phyloP scores from a whole-genome alignment of 2,797 vertebrate species.

The Fratercula arctica region DNA sequence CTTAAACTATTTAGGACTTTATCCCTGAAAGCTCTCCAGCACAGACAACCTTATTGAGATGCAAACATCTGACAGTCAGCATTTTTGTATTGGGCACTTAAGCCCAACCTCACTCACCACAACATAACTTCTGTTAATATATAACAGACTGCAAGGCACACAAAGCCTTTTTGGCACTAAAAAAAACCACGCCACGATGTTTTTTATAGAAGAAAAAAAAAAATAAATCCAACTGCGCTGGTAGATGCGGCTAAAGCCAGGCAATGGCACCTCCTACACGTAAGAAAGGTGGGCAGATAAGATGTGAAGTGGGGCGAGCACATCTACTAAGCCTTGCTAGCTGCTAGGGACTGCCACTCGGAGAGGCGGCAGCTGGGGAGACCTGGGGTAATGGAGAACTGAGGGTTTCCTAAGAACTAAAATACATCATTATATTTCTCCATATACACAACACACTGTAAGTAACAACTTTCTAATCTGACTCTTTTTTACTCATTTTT shows the following conservation, averaged over 20 bases:
- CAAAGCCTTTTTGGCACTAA: constrained; percentile 37
- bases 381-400: rapidly evolving
- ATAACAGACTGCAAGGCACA: constrained; percentile 62
- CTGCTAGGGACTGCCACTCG: neutral
- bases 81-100: constrained; percentile 61
- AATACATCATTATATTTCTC: neutral
- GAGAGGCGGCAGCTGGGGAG: neutral
- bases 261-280: neutral
- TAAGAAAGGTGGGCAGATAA: neutral
- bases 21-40: constrained; percentile 55
- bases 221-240: neutral
- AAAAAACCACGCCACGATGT: neutral
- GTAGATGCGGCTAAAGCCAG: neutral
- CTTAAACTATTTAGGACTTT: constrained; percentile 64
- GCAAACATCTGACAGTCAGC: constrained; percentile 73
- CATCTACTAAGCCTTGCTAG: neutral
- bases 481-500: neutral
- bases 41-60: constrained; percentile 64
- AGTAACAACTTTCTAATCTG: neutral
- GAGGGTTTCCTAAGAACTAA: neutral
- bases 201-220: neutral
- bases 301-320: rapidly evolving
- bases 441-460: neutral
- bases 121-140: constrained; percentile 71
- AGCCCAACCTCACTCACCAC: constrained; percentile 62